phyloP scores from a whole-genome alignment of 1,140 invertebrate species.

The Aleiodes sp. region DNA sequence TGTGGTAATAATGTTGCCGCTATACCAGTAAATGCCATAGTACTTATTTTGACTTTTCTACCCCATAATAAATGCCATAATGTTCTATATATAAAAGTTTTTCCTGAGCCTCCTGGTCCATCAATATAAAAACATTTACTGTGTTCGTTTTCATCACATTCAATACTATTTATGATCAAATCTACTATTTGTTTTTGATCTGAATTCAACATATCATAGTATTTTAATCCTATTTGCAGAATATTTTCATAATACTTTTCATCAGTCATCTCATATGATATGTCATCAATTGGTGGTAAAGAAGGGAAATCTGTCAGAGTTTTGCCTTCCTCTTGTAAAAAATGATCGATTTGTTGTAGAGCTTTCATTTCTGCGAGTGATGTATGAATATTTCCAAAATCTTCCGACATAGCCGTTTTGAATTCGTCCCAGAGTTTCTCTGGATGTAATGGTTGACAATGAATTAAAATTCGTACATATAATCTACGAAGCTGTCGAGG shows the following conservation, averaged over 20 bases:
- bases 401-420: constrained; percentile 23
- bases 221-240: no score
- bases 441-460: constrained; percentile 29
- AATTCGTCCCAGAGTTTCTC: constrained; percentile 24
- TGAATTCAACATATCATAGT: no score
- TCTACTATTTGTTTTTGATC: no score
- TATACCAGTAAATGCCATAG: neutral
- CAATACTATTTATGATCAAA: neutral
- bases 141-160: neutral
- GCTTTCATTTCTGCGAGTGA: neutral
- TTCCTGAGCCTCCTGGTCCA: no score
- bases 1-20: neutral
- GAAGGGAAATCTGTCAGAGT: neutral
- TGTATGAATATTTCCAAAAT: neutral
- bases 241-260: no score
- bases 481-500: constrained; percentile 25
- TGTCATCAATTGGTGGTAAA: no score
- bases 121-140: neutral
- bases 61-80: neutral
- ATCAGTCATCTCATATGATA: no score
- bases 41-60: neutral
- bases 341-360: neutral
- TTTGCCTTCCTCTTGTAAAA: neutral
- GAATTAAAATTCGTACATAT: constrained; percentile 31
- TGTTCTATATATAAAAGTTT: neutral